phyloP scores from a whole-genome alignment of 2,797 vertebrate species.

The Sebastes hubbsi region DNA sequence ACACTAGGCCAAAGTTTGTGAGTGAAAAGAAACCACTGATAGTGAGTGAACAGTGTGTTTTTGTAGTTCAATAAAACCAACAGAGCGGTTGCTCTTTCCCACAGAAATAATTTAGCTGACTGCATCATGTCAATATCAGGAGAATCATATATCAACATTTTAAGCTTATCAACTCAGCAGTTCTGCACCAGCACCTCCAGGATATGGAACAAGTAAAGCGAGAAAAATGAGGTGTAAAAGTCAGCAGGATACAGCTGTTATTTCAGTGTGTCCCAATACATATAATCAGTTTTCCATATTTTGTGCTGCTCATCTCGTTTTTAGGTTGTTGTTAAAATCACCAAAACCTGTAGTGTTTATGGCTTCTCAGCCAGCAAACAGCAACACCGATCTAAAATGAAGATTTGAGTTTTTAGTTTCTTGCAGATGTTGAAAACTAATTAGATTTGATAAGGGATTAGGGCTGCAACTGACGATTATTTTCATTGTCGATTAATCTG shows the following conservation, averaged over 20 bases:
- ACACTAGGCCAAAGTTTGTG: not conserved
- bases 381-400: not conserved
- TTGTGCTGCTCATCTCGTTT: not conserved
- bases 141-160: not conserved
- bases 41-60: not conserved
- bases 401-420: not conserved
- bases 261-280: not conserved
- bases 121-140: not conserved
- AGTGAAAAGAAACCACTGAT: not conserved
- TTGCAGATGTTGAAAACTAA: not conserved
- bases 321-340: not conserved
- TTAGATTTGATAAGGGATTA: not conserved
- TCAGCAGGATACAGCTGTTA: not conserved
- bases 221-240: not conserved
- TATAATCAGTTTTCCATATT: not conserved
- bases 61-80: conserved; percentile 5
- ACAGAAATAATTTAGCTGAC: not conserved
- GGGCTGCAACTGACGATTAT: rapidly evolving
- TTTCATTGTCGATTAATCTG: too few relatives aligned
- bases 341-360: not conserved
- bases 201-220: not conserved
- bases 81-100: not conserved
- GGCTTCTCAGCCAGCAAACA: not conserved
- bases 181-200: not conserved
- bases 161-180: not conserved